phyloP scores from a whole-genome alignment of 2,888 invertebrate genomes.

The Drosophila borealis region DNA sequence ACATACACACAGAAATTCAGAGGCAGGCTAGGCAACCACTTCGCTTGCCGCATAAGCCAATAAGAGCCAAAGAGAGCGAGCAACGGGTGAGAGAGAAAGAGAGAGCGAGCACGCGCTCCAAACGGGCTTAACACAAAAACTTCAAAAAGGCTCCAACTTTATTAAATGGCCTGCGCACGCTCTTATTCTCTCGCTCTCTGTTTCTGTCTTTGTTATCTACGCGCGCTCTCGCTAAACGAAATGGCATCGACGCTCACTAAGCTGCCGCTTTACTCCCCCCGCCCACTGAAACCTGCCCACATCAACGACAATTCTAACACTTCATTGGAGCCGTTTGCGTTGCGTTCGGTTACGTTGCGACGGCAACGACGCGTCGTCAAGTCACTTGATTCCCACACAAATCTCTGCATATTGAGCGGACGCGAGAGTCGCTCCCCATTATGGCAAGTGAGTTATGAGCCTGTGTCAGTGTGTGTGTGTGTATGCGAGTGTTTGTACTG shows the following conservation, averaged over 20 bases:
- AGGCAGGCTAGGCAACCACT: slow-evolving; percentile 66
- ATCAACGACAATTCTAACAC: slow-evolving; percentile 70
- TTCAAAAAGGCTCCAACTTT: slow-evolving; percentile 65
- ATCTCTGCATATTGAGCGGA: slow-evolving; percentile 75
- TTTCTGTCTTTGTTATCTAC: slow-evolving; percentile 9
- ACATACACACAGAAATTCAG: slow-evolving; percentile 54
- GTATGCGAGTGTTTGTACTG: slow-evolving; percentile 51
- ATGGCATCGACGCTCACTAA: slow-evolving; percentile 37
- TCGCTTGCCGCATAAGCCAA: slow-evolving; percentile 75
- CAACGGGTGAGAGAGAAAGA: slow-evolving; percentile 19
- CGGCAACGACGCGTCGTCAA: slow-evolving; percentile 66
- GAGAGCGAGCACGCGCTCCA: slow-evolving; percentile 51
- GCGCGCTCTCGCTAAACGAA: slow-evolving; percentile 18
- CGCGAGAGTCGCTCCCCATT: slow-evolving; percentile 60
- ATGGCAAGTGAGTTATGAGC: slow-evolving; percentile 74
- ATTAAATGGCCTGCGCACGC: slow-evolving; percentile 54
- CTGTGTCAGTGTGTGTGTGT: slow-evolving; percentile 15
- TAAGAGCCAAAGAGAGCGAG: slow-evolving; percentile 51
- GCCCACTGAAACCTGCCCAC: not conserved
- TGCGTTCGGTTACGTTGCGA: slow-evolving; percentile 47
- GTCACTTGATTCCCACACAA: slow-evolving; percentile 83
- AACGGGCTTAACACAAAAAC: slow-evolving; percentile 35
- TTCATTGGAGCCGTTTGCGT: slow-evolving; percentile 70
- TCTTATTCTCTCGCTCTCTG: slow-evolving; percentile 31
- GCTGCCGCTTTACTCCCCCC: slow-evolving; percentile 24